Conservation (phyloP, 2,113 vertebrate species). For the Thermophis baileyi region DNA sequence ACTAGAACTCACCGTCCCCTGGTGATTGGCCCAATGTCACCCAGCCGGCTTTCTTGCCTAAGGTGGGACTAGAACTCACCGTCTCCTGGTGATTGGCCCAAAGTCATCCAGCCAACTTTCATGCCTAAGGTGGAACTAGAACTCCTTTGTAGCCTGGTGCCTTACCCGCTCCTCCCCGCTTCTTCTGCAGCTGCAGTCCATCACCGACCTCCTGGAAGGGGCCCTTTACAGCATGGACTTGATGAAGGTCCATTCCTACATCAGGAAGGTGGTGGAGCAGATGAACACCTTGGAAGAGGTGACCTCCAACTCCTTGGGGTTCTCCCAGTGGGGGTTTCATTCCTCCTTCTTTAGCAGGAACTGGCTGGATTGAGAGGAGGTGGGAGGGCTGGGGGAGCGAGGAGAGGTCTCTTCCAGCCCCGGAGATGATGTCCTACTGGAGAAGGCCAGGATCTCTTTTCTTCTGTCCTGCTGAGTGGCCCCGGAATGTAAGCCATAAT, state of each 20-base stretch:
- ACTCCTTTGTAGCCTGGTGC: too few species aligned
- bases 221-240: slow-evolving; percentile 94
- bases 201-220: slow-evolving; percentile 94
- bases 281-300: slow-evolving; percentile 96
- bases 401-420: background rate
- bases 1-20: too few species aligned
- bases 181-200: slow-evolving; percentile 84
- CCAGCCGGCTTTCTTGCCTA: too few species aligned
- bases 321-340: background rate
- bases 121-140: too few species aligned
- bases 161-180: background rate
- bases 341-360: background rate
- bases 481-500: background rate
- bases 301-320: background rate
- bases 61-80: too few species aligned
- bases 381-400: background rate
- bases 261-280: slow-evolving; percentile 88
- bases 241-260: slow-evolving; percentile 93
- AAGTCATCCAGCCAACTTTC: too few species aligned
- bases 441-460: background rate
- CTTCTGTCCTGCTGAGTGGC: background rate
- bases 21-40: too few species aligned
- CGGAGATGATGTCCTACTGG: background rate
- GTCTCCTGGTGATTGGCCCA: too few species aligned
- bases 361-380: background rate